Evolutionary conservation across 2,113 vertebrate species (phyloP), one percentile per base, ranked within the genome.

Genomic region (Myiagra hebetior): DNA sequence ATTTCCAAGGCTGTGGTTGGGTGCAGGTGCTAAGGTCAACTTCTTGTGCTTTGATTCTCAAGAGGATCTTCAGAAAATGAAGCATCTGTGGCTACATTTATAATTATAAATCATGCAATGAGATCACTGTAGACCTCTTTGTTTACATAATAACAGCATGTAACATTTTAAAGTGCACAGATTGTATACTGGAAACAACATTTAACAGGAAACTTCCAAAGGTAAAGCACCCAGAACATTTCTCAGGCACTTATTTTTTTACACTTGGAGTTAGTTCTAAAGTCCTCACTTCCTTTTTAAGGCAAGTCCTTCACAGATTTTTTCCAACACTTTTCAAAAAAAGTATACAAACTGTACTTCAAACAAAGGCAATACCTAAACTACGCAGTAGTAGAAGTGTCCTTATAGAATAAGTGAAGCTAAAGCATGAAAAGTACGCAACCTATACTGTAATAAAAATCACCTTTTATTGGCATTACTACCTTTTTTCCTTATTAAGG

Each of bases 11-110:
- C 69, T 93, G 78, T 69, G 68, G 83, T 64, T 95, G 89, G 76
- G 52, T 80, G 87, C 96, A 97, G 95, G 91, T 95, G 92, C 81
- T 96, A 91, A 89, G 53, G 57, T 69, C 81, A 87, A 13, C 21
- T 83, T 77, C 77, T 70, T 67, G 46, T 90, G 87, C 73, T 95
- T 85, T 73, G 78, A 87, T 78, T 96, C 89, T 93, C 52, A 7
- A 49, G 89, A 94, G 92, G 55, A 88, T 85, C 75, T 80, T 91
- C 94, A 83, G 76, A 95, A 96, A 94, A 90, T 41, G 18, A 91
- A 85, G 87, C 83, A 87, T 91, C 69, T 90, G 85, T 73, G 59
- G 57, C 60, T 93, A 74, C 57, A 84, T 96, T 91, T 67, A 59
- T 73, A 70, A 76, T 73, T 78, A 59, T 73, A 92, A 95, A 95